Conservation (phyloP, 1,140 invertebrate species). For the Neoseiulus cucumeris region DNA sequence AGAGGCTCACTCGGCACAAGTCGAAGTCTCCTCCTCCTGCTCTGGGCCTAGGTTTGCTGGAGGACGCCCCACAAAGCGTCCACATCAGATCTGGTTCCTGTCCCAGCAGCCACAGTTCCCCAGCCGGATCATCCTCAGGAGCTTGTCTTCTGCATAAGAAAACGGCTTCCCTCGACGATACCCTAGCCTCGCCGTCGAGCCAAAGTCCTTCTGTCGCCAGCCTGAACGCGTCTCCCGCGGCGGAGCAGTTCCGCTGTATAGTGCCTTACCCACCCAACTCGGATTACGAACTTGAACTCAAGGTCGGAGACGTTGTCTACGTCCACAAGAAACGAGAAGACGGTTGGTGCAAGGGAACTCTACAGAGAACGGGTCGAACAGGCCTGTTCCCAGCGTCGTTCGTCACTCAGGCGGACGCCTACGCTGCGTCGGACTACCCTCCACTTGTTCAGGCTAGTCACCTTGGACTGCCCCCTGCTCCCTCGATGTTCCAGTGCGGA, state of each 20-base stretch:
- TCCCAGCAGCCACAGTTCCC: constrained; percentile 36
- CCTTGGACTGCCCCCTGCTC: not conserved
- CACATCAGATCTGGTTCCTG: constrained; percentile 60
- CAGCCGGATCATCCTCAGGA: constrained; percentile 21
- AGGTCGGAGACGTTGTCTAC: constrained; percentile 70
- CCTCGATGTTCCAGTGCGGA: constrained; percentile 1
- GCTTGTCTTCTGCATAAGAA: constrained; percentile 22
- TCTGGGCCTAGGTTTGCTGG: constrained; percentile 21
- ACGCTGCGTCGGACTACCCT: not conserved
- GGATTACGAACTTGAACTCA: constrained; percentile 69
- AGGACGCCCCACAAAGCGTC: not conserved
- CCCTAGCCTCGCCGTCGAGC: constrained; percentile 19
- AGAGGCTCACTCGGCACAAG: constrained; percentile 51
- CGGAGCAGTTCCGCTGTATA: constrained; percentile 42
- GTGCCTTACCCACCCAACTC: constrained; percentile 85
- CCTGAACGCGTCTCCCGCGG: not conserved
- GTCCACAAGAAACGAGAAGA: constrained; percentile 79
- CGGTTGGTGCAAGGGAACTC: constrained; percentile 84
- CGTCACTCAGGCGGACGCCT: constrained; percentile 39
- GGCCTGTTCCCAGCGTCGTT: constrained; percentile 84
- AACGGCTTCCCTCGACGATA: constrained; percentile 24
- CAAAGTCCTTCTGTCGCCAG: constrained; percentile 20
- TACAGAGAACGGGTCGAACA: constrained; percentile 64
- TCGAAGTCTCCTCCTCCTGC: constrained; percentile 48
- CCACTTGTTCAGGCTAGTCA: not conserved